These are phyloP conservation scores for Macropodus opercularis DNA, from an alignment of 2,797 vertebrate genomes.

Conservation along the genomic window DNA sequence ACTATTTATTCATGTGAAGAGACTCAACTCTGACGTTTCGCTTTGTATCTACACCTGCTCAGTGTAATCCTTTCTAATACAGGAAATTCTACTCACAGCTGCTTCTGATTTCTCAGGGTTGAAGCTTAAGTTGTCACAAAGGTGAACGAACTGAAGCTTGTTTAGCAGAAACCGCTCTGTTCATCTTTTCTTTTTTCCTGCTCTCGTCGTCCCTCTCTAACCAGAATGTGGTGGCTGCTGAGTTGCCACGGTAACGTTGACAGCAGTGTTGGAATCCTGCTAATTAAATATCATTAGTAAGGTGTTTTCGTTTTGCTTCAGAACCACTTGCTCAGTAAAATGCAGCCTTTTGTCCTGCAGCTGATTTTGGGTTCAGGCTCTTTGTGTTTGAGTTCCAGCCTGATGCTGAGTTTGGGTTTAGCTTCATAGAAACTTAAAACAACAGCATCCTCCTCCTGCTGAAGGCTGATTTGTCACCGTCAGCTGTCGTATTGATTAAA, in stretches of 20 bases:
- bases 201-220: neutral
- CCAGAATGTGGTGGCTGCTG: constrained; percentile 29
- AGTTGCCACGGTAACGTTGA: constrained; percentile 43
- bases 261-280: constrained; percentile 1
- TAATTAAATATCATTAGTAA: constrained; percentile 26
- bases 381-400: neutral
- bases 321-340: neutral
- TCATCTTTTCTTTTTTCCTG: neutral
- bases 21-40: too few relatives aligned
- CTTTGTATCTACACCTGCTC: too few relatives aligned
- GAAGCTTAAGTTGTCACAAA: too few relatives aligned
- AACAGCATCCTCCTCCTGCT: neutral
- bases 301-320: constrained; percentile 2
- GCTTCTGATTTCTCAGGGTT: too few relatives aligned
- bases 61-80: too few relatives aligned
- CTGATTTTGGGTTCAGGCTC: neutral
- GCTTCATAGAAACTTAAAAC: neutral
- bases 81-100: too few relatives aligned
- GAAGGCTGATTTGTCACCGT: constrained; percentile 3
- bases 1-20: too few relatives aligned
- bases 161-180: too few relatives aligned
- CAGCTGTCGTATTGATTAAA: constrained; percentile 25
- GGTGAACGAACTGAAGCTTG: too few relatives aligned
- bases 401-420: neutral
- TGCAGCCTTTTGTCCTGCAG: neutral